phyloP scores from a whole-genome alignment of 2,113 vertebrate genomes.

The Perca fluviatilis region DNA sequence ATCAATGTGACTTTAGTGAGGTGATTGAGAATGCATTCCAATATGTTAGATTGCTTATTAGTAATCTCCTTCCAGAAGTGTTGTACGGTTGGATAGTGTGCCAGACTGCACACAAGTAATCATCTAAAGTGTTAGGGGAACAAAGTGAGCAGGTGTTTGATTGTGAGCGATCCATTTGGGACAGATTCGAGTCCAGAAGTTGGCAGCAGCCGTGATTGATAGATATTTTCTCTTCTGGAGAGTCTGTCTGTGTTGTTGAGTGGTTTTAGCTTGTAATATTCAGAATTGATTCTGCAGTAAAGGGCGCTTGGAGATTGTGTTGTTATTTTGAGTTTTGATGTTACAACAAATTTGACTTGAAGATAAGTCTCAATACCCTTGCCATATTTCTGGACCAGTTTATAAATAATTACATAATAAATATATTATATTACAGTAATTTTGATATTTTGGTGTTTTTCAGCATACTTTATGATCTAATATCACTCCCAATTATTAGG shows the following conservation, averaged over 20 bases:
- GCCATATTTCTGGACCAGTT: neutral
- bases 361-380: neutral
- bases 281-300: constrained; percentile 20
- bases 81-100: constrained; percentile 29
- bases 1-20: constrained; percentile 6
- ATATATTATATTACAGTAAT: neutral
- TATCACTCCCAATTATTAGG: too few species aligned
- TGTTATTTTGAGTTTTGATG: constrained; percentile 6
- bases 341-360: constrained; percentile 23
- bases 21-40: constrained; percentile 26
- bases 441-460: neutral
- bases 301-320: neutral
- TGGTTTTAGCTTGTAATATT: constrained; percentile 37
- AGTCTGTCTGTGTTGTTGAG: constrained; percentile 42
- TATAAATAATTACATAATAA: neutral
- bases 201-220: constrained; percentile 60
- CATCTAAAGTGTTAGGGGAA: constrained; percentile 62
- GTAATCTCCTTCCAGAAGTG: constrained; percentile 58
- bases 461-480: neutral
- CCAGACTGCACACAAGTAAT: constrained; percentile 66
- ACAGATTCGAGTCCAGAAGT: constrained; percentile 63
- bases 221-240: constrained; percentile 33
- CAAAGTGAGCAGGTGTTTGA: constrained; percentile 71
- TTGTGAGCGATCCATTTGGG: constrained; percentile 61
- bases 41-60: constrained; percentile 61